Evolutionary conservation across 2,113 vertebrate species (phyloP), one percentile per base, ranked within the genome.

Genomic region (Muntiacus muntjak): DNA sequence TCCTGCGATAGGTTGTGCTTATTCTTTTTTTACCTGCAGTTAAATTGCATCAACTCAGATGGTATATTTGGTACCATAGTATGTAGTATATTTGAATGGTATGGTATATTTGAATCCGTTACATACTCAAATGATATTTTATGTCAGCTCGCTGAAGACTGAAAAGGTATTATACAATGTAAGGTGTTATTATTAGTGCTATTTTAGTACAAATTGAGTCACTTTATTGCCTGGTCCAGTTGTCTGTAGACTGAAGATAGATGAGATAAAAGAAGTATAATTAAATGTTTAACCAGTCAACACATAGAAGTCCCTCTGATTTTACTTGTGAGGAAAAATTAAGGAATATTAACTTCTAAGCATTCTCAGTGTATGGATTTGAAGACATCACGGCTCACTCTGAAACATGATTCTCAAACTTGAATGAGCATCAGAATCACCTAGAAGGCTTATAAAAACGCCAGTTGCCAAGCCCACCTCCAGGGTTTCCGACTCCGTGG

Each of bases 181-280:
- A 88, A 90, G 26, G 12, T 71, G 45, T 89, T 95, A 92, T 96
- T 95, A 40, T 79, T 94, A 92, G 40, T 82, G 47, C n/a, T 87
- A 78, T 79, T 81, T 85, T 62, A 94, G 74, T 57, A 81, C 93
- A 98, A 90, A 84, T 26, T 88, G 43, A 88, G 21, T 94, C 55
- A 91, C 30, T 19, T 74, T 64, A 64, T 54, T 84, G 40, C 62
- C 58, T 96, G 43, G 36, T 54, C 87, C 26, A 86, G 17, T 83
- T 94, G 78, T 57, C 81, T 95, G 7, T 57, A 94, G 58, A 85
- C 55, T 87, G 54, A 92, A 95, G 71, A 85, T 58, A 47, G 43
- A 95, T 86, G 67, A 96, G 33, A 62, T 86, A 86, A 92, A 94
- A 96, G n/a, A 64, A 47, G 94, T 58, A 67, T 76, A 96, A 84